A percentile compares a stretch with the other conserved stretches of the same genome.
phyloP scores from a whole-genome alignment of 2,888 invertebrate genomes.

The Desoria tigrina region DNA sequence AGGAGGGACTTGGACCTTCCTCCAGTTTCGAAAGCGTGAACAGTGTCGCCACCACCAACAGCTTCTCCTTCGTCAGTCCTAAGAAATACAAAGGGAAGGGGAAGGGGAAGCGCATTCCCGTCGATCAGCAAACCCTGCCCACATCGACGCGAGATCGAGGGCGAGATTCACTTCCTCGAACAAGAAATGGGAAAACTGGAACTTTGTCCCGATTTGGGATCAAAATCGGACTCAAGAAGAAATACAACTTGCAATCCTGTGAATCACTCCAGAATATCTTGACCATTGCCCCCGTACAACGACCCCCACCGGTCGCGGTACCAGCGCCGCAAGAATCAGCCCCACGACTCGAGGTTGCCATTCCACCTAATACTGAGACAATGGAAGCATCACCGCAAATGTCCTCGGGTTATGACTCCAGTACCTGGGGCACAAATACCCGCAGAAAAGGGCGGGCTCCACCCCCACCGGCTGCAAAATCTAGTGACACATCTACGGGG shows the following conservation, averaged over 20 bases:
- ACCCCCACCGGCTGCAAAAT: conserved; percentile 4
- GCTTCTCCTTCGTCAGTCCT: conserved; percentile 49
- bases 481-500: neutral
- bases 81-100: conserved; percentile 43
- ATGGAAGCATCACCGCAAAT: neutral
- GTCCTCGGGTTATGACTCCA: conserved; percentile 17
- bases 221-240: conserved; percentile 52
- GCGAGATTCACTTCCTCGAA: neutral
- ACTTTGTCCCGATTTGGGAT: conserved; percentile 47
- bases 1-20: neutral
- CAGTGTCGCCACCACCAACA: conserved; percentile 46
- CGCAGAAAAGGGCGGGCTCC: conserved; percentile 34
- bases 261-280: conserved; percentile 48
- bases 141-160: neutral
- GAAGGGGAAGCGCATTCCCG: conserved; percentile 51
- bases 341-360: neutral
- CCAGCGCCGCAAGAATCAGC: neutral
- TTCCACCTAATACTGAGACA: neutral
- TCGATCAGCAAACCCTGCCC: conserved; percentile 20
- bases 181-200: neutral
- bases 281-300: neutral
- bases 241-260: conserved; percentile 53
- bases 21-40: conserved; percentile 49
- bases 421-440: conserved; percentile 32
- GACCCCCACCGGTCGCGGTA: neutral